These are phyloP conservation scores for Peromyscus aztecus DNA, from an alignment of 2,797 vertebrate genomes.

Conservation along the genomic window DNA sequence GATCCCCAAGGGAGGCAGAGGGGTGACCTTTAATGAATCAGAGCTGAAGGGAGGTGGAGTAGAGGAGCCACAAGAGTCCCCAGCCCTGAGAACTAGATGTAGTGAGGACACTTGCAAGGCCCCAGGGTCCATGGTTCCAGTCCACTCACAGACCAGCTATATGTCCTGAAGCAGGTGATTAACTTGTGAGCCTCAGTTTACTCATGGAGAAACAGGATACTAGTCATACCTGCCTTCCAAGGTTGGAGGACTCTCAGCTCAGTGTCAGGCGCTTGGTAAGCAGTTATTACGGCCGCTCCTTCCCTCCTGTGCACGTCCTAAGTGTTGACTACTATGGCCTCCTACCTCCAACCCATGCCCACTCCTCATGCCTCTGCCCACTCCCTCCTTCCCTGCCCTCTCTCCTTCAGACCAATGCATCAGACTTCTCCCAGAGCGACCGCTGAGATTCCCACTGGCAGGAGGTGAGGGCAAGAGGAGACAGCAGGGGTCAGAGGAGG, in stretches of 20 bases:
- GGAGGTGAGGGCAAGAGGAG: not conserved
- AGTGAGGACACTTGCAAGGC: not conserved
- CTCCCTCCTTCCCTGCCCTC: not conserved
- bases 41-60: not conserved
- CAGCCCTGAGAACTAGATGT: no score
- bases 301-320: not conserved
- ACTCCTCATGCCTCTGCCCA: not conserved
- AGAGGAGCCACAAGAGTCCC: no score
- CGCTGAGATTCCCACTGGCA: not conserved
- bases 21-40: not conserved
- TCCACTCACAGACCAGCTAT: not conserved
- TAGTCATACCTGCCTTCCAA: not conserved
- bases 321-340: no score
- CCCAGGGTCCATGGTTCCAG: not conserved
- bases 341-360: not conserved
- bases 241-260: not conserved
- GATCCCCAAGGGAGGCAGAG: not conserved
- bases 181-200: not conserved
- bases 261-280: fast-evolving
- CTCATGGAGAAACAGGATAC: not conserved
- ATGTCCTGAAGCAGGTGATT: not conserved
- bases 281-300: fast-evolving
- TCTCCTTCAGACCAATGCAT: not conserved
- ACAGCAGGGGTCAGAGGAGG: not conserved
- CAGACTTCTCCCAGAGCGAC: not conserved